Conservation (phyloP, 2,797 vertebrate species). For the Apodemus agrarius region DNA sequence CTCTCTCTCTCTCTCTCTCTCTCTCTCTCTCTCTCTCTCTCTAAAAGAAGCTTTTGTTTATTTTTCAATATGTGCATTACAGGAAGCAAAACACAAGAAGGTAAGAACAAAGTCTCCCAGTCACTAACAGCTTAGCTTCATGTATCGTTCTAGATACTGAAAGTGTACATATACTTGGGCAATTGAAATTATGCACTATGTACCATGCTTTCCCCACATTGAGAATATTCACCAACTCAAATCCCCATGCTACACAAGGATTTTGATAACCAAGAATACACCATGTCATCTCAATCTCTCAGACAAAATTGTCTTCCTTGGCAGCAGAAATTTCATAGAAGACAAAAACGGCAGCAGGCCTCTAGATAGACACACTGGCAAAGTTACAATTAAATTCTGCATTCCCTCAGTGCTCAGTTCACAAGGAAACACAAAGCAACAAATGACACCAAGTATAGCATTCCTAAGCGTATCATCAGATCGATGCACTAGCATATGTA, state of each 20-base stretch:
- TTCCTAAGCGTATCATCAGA: background rate
- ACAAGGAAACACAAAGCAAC: background rate
- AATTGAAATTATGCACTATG: background rate
- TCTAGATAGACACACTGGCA: background rate
- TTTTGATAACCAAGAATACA: background rate
- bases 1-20: background rate
- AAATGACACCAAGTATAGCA: background rate
- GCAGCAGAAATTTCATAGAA: background rate
- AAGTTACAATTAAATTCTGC: background rate
- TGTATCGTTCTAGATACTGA: background rate
- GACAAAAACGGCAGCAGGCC: background rate
- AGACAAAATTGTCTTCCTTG: background rate
- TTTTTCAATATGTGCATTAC: constrained; percentile 62
- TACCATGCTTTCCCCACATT: background rate
- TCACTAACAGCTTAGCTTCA: constrained; percentile 53
- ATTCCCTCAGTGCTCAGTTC: background rate
- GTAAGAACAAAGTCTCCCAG: constrained; percentile 52
- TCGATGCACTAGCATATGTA: background rate
- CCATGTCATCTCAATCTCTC: background rate
- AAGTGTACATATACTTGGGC: background rate
- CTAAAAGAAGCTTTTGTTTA: constrained; percentile 49
- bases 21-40: background rate
- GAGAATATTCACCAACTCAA: background rate
- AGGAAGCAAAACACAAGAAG: constrained; percentile 63
- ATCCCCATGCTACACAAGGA: background rate